Evolutionary conservation across 2,888 invertebrate genomes (phyloP).

Genomic region (Drosophila sordidapex): DNA sequence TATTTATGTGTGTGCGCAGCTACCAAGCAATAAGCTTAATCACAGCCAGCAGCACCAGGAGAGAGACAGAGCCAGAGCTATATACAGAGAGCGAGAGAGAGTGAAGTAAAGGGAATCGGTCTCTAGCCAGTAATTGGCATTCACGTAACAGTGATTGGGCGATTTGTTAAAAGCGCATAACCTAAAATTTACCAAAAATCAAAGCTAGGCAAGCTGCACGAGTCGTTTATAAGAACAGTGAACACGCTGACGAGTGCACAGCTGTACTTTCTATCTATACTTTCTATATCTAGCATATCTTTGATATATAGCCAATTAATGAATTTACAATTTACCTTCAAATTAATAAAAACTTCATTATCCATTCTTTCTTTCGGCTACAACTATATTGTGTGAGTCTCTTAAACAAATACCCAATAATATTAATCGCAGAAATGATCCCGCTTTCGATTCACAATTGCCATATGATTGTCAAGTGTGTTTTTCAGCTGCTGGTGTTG

Average conservation of each 20-base stretch:
- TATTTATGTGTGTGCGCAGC: constrained; percentile 65
- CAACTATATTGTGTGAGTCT: neutral
- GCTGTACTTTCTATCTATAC: too few species aligned
- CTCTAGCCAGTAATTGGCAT: constrained; percentile 55
- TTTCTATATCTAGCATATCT: neutral
- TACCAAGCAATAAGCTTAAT: constrained; percentile 51
- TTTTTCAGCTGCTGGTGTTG: neutral
- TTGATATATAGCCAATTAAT: neutral
- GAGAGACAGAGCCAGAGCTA: neutral
- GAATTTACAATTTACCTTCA: neutral
- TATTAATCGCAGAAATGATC: neutral
- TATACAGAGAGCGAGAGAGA: neutral
- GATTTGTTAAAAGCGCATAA: constrained; percentile 54
- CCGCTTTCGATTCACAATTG: neutral
- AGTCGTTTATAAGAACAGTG: neutral
- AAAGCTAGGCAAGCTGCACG: constrained; percentile 6
- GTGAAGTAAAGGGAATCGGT: constrained; percentile 18
- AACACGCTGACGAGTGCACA: neutral
- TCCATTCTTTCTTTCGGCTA: neutral
- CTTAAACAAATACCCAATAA: neutral
- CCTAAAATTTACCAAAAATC: constrained; percentile 51
- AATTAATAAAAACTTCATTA: neutral
- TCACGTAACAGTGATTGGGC: constrained; percentile 60
- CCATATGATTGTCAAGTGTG: neutral
- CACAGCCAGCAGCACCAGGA: constrained; percentile 34